These are phyloP conservation scores for Hyalella azteca DNA, from an alignment of 2,888 invertebrate genomes.

Conservation along the genomic window DNA sequence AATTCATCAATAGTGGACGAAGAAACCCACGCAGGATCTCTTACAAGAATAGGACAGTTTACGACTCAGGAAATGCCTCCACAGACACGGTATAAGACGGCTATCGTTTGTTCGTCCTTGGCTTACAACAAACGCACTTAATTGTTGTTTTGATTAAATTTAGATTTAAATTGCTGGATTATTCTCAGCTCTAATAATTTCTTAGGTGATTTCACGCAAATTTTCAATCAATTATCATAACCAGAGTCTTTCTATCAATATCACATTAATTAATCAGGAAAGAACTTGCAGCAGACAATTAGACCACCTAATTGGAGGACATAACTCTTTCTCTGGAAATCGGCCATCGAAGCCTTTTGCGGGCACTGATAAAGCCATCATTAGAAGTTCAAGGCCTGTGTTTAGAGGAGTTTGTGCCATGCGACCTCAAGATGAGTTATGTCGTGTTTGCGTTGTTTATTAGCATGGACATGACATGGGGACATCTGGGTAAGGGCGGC, in stretches of 20 bases:
- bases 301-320: constrained; percentile 33
- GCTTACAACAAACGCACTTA: no score
- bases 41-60: background rate
- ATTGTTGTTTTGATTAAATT: no score
- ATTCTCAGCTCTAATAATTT: no score
- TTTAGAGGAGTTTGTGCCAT: constrained; percentile 27
- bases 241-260: constrained; percentile 13
- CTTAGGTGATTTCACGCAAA: no score
- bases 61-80: no score
- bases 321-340: constrained; percentile 16
- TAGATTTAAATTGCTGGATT: no score
- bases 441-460: constrained; percentile 34
- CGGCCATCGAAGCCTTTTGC: constrained; percentile 2
- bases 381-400: constrained; percentile 27
- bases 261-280: background rate
- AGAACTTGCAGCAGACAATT: constrained; percentile 26
- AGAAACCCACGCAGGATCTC: background rate
- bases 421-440: background rate
- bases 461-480: constrained; percentile 5
- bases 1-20: background rate
- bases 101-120: no score
- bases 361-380: constrained; percentile 35
- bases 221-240: no score
- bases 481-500: constrained; percentile 28
- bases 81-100: no score